Evolutionary conservation across 2,113 vertebrate genomes (phyloP).

Genomic region (Potamarius usumacintae): DNA sequence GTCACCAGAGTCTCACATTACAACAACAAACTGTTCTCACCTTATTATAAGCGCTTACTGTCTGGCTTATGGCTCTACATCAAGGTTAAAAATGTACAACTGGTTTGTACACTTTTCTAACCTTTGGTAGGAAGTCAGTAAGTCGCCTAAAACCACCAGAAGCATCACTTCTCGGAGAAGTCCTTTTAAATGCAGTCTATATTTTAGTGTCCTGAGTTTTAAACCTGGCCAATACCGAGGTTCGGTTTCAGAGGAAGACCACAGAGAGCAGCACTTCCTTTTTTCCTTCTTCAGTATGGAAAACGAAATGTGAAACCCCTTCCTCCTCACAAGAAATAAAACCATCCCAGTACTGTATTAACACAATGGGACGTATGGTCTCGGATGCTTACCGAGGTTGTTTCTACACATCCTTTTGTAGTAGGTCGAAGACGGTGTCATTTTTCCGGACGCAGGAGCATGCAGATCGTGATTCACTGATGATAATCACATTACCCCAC

Average conservation of each 20-base stretch:
- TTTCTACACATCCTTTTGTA: neutral
- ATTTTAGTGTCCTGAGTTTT: neutral
- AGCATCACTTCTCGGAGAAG: neutral
- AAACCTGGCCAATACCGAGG: neutral
- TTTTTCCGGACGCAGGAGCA: neutral
- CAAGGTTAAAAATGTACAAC: neutral
- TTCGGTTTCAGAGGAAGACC: neutral
- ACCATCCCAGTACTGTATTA: neutral
- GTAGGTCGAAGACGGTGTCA: neutral
- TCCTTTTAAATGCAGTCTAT: neutral
- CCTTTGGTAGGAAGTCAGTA: neutral
- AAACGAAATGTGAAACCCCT: neutral
- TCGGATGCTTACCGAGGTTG: too few species aligned
- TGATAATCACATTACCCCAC: neutral
- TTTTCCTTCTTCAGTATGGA: too few species aligned
- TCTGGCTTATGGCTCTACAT: neutral
- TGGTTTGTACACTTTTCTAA: neutral
- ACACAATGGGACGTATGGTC: neutral
- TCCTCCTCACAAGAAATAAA: neutral
- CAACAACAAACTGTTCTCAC: neutral
- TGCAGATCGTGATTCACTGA: neutral
- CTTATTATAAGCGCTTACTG: neutral
- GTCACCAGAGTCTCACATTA: neutral
- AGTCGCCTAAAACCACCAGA: neutral
- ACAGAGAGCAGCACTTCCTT: neutral